phyloP scores from a whole-genome alignment of 2,888 invertebrate genomes.

The Rhagonycha fulva region DNA sequence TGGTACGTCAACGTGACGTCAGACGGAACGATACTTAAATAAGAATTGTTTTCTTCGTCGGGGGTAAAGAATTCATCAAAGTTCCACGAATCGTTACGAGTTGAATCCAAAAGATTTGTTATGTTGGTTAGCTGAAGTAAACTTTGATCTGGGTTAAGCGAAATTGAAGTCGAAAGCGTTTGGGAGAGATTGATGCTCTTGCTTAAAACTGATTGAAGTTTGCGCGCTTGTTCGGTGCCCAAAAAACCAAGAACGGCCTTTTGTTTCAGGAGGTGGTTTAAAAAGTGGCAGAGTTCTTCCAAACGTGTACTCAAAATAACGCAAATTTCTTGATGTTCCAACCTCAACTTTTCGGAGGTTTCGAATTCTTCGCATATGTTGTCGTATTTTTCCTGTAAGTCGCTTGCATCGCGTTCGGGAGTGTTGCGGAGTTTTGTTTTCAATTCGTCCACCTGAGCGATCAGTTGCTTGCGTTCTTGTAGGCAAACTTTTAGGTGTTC shows the following conservation, averaged over 20 bases:
- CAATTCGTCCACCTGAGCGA: slow-evolving; percentile 39
- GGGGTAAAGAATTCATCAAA: slow-evolving; percentile 26
- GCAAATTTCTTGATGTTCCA: slow-evolving; percentile 55
- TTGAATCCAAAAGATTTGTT: slow-evolving; percentile 53
- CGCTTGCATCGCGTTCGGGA: slow-evolving; percentile 36
- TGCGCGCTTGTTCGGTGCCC: slow-evolving; percentile 58
- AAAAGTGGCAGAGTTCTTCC: slow-evolving; percentile 68
- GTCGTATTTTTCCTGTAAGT: slow-evolving; percentile 37
- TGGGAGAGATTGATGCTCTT: slow-evolving; percentile 60
- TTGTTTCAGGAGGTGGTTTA: slow-evolving; percentile 66
- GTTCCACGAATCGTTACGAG: slow-evolving; percentile 38
- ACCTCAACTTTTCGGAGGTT: slow-evolving; percentile 50
- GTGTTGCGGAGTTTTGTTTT: slow-evolving; percentile 35
- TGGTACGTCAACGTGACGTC: slow-evolving; percentile 48
- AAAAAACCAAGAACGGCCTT: slow-evolving; percentile 62
- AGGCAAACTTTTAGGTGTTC: slow-evolving; percentile 42
- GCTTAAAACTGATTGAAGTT: slow-evolving; percentile 60
- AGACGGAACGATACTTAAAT: slow-evolving; percentile 45
- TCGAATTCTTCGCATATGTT: slow-evolving; percentile 47
- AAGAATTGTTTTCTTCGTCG: slow-evolving; percentile 34
- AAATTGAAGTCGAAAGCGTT: slow-evolving; percentile 54
- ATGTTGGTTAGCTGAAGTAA: slow-evolving; percentile 57
- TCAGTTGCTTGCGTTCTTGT: slow-evolving; percentile 46
- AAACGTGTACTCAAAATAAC: slow-evolving; percentile 62
- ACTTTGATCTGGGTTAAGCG: slow-evolving; percentile 57